These are phyloP conservation scores for Troides aeacus DNA, from an alignment of 2,888 invertebrate genomes.

Conservation along the genomic window DNA sequence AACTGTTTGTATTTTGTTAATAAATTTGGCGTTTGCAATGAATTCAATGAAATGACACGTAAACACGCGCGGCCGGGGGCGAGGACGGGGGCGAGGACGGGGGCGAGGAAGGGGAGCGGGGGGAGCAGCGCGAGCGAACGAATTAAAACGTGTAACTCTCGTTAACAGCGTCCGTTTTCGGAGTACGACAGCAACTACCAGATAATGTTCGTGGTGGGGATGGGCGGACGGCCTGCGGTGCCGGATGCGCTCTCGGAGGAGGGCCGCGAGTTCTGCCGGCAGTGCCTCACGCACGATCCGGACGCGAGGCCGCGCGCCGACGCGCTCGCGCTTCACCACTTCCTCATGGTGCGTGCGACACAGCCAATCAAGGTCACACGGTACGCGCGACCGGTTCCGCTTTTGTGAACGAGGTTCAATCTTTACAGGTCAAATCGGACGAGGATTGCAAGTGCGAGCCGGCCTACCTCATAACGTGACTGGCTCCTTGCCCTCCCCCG, in stretches of 20 bases:
- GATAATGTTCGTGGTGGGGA: constrained; percentile 97
- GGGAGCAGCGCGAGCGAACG: too few species aligned
- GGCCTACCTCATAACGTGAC: constrained; percentile 47
- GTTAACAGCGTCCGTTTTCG: constrained; percentile 90
- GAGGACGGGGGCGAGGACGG: too few species aligned
- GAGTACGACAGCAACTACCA: constrained; percentile 96
- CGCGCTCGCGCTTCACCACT: constrained; percentile 86
- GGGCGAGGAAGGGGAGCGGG: too few species aligned
- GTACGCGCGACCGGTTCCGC: too few species aligned
- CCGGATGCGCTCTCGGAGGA: constrained; percentile 89
- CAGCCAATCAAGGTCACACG: neutral
- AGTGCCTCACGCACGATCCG: constrained; percentile 91
- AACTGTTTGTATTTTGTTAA: too few species aligned
- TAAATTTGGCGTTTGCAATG: too few species aligned
- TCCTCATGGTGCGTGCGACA: constrained; percentile 80
- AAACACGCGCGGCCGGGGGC: too few species aligned
- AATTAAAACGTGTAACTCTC: neutral
- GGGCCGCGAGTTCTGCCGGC: constrained; percentile 88
- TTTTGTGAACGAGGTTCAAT: neutral
- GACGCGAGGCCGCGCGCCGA: constrained; percentile 85
- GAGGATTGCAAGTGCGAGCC: constrained; percentile 66
- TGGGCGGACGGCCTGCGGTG: constrained; percentile 90
- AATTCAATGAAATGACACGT: too few species aligned
- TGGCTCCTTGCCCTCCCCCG: neutral
- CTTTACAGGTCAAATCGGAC: constrained; percentile 60